These are phyloP conservation scores for Paedocypris sp. DNA, from an alignment of 2,113 vertebrate genomes.

Conservation along the genomic window DNA sequence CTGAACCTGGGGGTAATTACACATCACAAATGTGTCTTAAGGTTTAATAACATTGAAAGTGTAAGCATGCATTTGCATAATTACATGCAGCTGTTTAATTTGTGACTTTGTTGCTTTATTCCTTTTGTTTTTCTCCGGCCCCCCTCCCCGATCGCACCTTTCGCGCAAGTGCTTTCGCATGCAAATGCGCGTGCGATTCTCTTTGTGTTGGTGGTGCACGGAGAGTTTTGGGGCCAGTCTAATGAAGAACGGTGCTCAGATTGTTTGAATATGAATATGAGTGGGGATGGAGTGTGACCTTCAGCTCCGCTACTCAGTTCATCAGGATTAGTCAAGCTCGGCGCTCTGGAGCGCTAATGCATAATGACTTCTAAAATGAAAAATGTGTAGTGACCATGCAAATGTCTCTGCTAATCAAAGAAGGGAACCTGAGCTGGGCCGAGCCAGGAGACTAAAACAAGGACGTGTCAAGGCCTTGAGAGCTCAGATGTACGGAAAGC, in stretches of 20 bases:
- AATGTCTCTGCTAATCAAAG: slow-evolving; percentile 99
- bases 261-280: slow-evolving; percentile 99
- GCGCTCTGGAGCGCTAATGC: slow-evolving; percentile 99
- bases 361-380: slow-evolving; percentile 99
- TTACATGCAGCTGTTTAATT: slow-evolving; percentile 65
- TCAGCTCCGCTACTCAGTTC: slow-evolving; percentile 99
- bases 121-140: slow-evolving; percentile 40
- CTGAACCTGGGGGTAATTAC: slow-evolving; percentile 62
- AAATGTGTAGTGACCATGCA: slow-evolving; percentile 99
- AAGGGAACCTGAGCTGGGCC: slow-evolving; percentile 83
- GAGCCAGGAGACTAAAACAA: slow-evolving; percentile 93
- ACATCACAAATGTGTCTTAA: slow-evolving; percentile 59
- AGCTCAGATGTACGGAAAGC: slow-evolving; percentile 88
- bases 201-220: slow-evolving; percentile 45
- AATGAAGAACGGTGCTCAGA: slow-evolving; percentile 70
- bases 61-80: slow-evolving; percentile 67
- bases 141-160: not conserved
- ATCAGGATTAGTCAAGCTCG: slow-evolving; percentile 99
- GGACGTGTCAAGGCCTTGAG: slow-evolving; percentile 94
- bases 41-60: slow-evolving; percentile 65
- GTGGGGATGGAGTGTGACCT: slow-evolving; percentile 97
- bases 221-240: slow-evolving; percentile 61
- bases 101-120: slow-evolving; percentile 64
- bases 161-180: slow-evolving; percentile 56
- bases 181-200: slow-evolving; percentile 57